Evolutionary conservation across 2,888 invertebrate species (phyloP).

Genomic region (Mythimna albipuncta): DNA sequence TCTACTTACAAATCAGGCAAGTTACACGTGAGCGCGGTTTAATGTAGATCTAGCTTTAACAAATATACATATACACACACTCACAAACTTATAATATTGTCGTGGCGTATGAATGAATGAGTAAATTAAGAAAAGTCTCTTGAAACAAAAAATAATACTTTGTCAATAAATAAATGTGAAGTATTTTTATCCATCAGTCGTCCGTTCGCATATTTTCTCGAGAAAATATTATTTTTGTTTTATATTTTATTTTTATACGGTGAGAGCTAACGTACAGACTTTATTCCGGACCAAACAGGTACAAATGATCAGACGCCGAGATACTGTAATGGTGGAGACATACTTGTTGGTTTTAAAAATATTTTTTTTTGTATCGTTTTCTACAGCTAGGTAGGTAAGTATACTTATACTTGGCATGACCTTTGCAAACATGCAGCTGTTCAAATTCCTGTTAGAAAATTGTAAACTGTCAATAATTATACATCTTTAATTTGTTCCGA

Average conservation of each 20-base stretch:
- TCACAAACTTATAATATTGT: too few relatives aligned
- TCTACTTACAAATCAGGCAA: too few relatives aligned
- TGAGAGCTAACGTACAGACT: conserved; percentile 16
- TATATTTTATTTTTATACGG: conserved; percentile 29
- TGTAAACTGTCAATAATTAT: too few relatives aligned
- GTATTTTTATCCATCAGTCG: conserved; percentile 15
- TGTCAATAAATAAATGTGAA: neutral
- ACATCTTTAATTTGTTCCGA: too few relatives aligned
- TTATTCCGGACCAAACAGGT: conserved; percentile 23
- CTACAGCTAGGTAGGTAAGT: too few relatives aligned
- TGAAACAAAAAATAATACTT: conserved; percentile 2
- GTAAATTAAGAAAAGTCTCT: neutral
- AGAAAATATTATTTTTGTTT: conserved; percentile 25
- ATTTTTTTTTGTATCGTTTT: neutral
- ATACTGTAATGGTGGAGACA: conserved; percentile 19
- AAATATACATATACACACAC: too few relatives aligned
- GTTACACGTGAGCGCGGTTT: too few relatives aligned
- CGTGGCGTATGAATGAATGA: too few relatives aligned
- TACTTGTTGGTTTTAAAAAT: neutral
- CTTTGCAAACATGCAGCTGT: too few relatives aligned
- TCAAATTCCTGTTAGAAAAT: too few relatives aligned
- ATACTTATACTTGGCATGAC: too few relatives aligned
- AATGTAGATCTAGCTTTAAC: too few relatives aligned
- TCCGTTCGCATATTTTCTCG: conserved; percentile 30
- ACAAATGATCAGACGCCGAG: conserved; percentile 29